phyloP scores from a whole-genome alignment of 1,140 invertebrate species.

The Pseudomyrmex cubaensis region DNA sequence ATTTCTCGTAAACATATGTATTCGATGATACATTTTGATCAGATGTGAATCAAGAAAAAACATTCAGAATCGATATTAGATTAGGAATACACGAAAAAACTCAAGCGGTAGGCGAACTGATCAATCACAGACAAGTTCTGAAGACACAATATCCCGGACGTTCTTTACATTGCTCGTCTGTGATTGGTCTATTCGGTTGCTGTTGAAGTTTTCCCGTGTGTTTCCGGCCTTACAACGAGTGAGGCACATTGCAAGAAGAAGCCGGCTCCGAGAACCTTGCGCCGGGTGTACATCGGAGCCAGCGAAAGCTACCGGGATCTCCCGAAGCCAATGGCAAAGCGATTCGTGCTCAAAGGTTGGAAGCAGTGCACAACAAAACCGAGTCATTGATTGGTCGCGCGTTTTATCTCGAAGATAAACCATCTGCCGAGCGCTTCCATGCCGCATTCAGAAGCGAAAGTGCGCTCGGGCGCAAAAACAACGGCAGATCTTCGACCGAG shows the following conservation, averaged over 20 bases:
- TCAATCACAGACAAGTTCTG: too few species aligned
- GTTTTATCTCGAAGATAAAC: slow-evolving; percentile 69
- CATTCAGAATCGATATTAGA: not conserved
- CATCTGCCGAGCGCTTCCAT: not conserved
- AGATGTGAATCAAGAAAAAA: not conserved
- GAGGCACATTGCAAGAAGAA: too few species aligned
- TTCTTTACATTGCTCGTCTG: too few species aligned
- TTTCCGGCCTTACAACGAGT: too few species aligned
- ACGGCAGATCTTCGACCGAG: slow-evolving; percentile 38
- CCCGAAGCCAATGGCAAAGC: slow-evolving; percentile 55
- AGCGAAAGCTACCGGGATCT: slow-evolving; percentile 6
- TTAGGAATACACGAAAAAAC: not conserved
- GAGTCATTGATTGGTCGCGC: slow-evolving; percentile 68
- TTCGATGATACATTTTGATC: not conserved
- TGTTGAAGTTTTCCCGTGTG: too few species aligned
- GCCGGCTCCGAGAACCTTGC: slow-evolving; percentile 39
- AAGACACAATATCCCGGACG: too few species aligned
- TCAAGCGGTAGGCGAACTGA: too few species aligned
- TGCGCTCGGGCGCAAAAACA: slow-evolving; percentile 5
- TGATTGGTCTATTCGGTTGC: too few species aligned
- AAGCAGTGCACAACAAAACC: slow-evolving; percentile 62
- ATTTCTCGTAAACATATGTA: not conserved
- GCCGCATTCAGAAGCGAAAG: not conserved
- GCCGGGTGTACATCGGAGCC: slow-evolving; percentile 54
- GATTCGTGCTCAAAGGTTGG: slow-evolving; percentile 66